Percentiles rank a stretch among this genome's conserved stretches.
Evolutionary conservation across 2,113 vertebrate genomes (phyloP).

Genomic region (Micronycteris hirsuta): DNA sequence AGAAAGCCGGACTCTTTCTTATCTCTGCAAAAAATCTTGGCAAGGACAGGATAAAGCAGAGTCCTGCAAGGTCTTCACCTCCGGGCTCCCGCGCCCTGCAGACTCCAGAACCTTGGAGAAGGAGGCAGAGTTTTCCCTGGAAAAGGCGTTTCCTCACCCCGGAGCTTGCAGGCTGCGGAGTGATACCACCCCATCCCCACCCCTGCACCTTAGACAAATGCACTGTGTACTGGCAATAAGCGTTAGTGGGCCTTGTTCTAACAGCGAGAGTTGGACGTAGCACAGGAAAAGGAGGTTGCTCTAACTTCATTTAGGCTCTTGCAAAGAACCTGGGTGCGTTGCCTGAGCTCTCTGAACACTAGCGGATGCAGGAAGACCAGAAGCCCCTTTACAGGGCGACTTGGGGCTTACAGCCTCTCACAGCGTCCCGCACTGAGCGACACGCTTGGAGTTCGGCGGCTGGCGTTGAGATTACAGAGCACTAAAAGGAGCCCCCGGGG

Average conservation of each 20-base stretch:
- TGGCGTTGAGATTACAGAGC: fast-evolving
- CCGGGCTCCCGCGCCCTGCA: too few relatives aligned
- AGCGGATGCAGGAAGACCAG: too few relatives aligned
- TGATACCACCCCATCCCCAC: too few relatives aligned
- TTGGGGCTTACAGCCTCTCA: neutral
- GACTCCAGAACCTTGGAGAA: neutral
- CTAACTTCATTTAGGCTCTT: neutral
- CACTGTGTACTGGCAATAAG: fast-evolving
- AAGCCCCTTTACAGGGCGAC: neutral
- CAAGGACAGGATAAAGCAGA: too few relatives aligned
- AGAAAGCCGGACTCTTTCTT: fast-evolving
- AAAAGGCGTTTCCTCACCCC: fast-evolving
- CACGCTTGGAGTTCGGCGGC: fast-evolving
- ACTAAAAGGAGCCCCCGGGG: too few relatives aligned
- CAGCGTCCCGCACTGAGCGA: fast-evolving
- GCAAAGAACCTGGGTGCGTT: too few relatives aligned
- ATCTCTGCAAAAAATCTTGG: too few relatives aligned
- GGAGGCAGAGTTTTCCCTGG: neutral
- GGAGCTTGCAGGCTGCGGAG: neutral
- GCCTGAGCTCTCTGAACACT: neutral
- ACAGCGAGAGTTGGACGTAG: neutral
- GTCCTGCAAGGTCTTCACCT: neutral
- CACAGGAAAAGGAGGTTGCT: neutral
- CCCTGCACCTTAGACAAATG: fast-evolving
- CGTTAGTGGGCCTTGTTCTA: fast-evolving